phyloP scores from a whole-genome alignment of 2,888 invertebrate genomes.

The Mythimna impura region DNA sequence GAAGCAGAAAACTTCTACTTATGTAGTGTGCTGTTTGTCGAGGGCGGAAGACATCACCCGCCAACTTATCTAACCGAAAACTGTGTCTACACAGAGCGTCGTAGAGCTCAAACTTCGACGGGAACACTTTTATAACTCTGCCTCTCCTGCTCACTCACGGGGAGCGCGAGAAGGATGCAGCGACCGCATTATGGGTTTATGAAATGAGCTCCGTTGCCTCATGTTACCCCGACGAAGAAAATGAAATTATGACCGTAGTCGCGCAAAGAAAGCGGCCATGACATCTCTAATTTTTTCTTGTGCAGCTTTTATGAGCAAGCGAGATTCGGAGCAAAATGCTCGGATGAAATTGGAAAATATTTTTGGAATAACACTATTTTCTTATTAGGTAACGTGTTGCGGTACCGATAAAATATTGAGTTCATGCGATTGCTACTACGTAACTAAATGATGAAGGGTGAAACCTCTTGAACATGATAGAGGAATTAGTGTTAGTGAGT shows the following conservation, averaged over 20 bases:
- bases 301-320: constrained; percentile 65
- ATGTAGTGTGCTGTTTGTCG: constrained; percentile 83
- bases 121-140: constrained; percentile 74
- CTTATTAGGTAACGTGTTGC: constrained; percentile 29
- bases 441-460: constrained; percentile 13
- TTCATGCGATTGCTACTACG: constrained; percentile 1
- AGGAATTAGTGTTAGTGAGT: constrained; percentile 41
- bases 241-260: constrained; percentile 86
- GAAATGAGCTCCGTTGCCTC: constrained; percentile 87
- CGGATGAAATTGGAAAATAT: constrained; percentile 58
- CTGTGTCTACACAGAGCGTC: constrained; percentile 69
- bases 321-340: constrained; percentile 64
- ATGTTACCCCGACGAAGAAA: constrained; percentile 84
- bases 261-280: constrained; percentile 85
- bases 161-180: constrained; percentile 72
- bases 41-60: constrained; percentile 79
- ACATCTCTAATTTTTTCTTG: constrained; percentile 75
- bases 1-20: constrained; percentile 89
- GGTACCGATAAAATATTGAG: constrained; percentile 9
- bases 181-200: constrained; percentile 86
- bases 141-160: constrained; percentile 71
- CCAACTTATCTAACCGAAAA: constrained; percentile 74
- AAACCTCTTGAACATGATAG: constrained; percentile 25
- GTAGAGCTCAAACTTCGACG: constrained; percentile 82
- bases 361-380: constrained; percentile 55